Evolutionary conservation across 1,140 invertebrate genomes (phyloP).

Genomic region (Patella vulgata): DNA sequence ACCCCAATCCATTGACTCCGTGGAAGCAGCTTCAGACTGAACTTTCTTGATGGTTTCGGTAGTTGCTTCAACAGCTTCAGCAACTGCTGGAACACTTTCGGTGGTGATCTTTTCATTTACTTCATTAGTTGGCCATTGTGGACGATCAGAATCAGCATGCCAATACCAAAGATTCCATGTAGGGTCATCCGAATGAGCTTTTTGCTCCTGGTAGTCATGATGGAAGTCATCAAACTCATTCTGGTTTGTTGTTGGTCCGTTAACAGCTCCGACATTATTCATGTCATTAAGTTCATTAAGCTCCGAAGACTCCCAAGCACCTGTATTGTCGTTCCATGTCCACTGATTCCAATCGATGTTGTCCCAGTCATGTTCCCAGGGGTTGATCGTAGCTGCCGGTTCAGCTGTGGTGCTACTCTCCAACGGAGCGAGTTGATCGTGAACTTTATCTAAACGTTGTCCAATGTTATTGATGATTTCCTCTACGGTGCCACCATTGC

Average conservation of each 20-base stretch:
- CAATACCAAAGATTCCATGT: conserved; percentile 21
- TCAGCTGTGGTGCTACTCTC: background rate
- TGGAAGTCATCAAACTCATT: conserved; percentile 12
- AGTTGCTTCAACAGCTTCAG: background rate
- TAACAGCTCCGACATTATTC: no score
- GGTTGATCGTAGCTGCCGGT: background rate
- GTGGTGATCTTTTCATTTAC: background rate
- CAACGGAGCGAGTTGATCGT: background rate
- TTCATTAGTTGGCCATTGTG: background rate
- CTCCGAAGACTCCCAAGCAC: no score
- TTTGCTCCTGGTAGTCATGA: background rate
- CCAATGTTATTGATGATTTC: conserved; percentile 1
- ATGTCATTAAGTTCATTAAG: no score
- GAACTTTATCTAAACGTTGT: background rate
- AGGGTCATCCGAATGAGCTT: background rate
- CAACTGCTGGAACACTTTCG: background rate
- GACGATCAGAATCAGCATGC: conserved; percentile 26
- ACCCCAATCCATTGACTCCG: background rate
- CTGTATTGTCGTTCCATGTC: no score
- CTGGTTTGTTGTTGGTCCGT: no score
- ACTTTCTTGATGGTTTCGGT: background rate
- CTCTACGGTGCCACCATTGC: conserved; percentile 22
- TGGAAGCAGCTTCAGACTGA: background rate
- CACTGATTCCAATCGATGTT: no score
- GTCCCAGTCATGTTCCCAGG: background rate